Base-by-base conservation (phyloP, 2,888 invertebrate genomes). In the Agriotes lineatus region DNA sequence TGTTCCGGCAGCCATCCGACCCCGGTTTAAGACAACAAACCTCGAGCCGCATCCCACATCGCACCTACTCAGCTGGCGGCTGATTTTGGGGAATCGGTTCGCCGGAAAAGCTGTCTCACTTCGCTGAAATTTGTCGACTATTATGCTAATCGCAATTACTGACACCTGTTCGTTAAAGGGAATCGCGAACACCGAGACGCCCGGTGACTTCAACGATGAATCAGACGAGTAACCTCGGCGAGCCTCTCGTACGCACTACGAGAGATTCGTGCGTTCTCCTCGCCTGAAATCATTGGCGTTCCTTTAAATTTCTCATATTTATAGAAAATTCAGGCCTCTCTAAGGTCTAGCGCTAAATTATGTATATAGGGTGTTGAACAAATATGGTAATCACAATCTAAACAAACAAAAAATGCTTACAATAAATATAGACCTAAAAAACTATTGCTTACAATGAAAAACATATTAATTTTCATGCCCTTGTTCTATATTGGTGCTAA, bases 1-100 rank as follows among this genome's bases (percentile, higher is more conserved):
- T 75, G 75, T 75, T 77, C 71, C 62, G 74, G 74, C 64, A 67
- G 71, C 71, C 72, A 72, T 71, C 72, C 71, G 70, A 67, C 70
- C 70, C 67, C 71, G 72, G 69, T 69, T 67, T 73, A 74, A 72
- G 70, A 70, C 67, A 71, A 69, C 45, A 67, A 65, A 62, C 66
- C 59, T 70, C 64, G 63, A 63, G 64, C 69, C 60, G 48, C 63
- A 67, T 65, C 70, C 70, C 70, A 70, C 70, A 58, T 60, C 20
- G 45, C 62, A 70, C 70, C 67, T 56, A 70, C 70, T 45, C 35
- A 22, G 9, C 39, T 9, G 25, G n/a, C n/a, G 30, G 52, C 18
- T 56, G 20, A 16, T 45, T 61, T 61, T 39, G 37, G 12, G 9
- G 39, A 20, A 25, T 50, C 35, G 44, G 20, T 25, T 33, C 33